Base-by-base conservation (phyloP, 1,140 invertebrate species). In the Protaetia brevitarsis region DNA sequence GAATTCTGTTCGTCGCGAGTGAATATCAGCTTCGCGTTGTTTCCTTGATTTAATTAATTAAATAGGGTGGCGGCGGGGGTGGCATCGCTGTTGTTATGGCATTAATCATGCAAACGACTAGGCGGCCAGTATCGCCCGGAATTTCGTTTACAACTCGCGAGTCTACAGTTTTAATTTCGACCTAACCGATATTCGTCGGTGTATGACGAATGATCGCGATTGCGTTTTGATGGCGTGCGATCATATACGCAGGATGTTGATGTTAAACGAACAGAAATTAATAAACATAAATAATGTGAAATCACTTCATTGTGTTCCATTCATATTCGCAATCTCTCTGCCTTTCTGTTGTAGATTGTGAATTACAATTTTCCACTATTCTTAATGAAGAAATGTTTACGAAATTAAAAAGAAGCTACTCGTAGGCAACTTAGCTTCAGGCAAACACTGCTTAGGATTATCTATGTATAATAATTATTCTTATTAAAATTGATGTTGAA, bases 1-100 rank as follows among this genome's bases (percentile, higher is more conserved):
- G 1, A 16, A 16, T 45, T 45, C 41, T 13, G 23, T 45, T 45
- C 41, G 10, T n/a, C n/a, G 41, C 6, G 16, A 7, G 41, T 21
- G 41, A 45, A 45, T 45, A 45, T 45, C 41, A 45, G 41, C 41
- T 45, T 45, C 41, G 41, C 41, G 41, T 45, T 45, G 41, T 45
- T 45, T 45, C 41, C 41, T 45, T 45, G 41, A 45, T 45, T 45
- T 45, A 45, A 45, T 45, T 45, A 45, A 45, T 45, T 45, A 45
- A 45, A 45, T 45, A 21, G 41, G 41, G 10, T 45, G 41, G 41
- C 16, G 41, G 41, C 41, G 41, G 41, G 19, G 41, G 41, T 13
- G 41, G 41, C 41, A 21, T 13, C 23, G 41, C 16, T 19, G 41
- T 21, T 21, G 41, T 13, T 45, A 45, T 45, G 41, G 41, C 41